phyloP scores from a whole-genome alignment of 2,797 vertebrate genomes.

The Premnoplex brunnescens region DNA sequence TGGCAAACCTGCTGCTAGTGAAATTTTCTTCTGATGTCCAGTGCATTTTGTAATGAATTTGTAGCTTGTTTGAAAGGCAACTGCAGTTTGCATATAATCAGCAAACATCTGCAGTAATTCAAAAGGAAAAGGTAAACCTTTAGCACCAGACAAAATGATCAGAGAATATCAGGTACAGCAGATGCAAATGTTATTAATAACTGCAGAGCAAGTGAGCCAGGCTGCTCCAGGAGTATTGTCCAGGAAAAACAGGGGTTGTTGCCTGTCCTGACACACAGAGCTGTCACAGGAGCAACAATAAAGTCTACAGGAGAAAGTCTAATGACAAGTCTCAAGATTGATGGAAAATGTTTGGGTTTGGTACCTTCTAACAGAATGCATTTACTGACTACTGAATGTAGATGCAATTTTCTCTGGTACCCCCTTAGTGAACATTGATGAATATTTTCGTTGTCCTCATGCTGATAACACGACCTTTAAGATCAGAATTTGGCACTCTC shows the following conservation, averaged over 20 bases:
- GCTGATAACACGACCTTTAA: background rate
- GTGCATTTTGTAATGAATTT: background rate
- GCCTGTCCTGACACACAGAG: background rate
- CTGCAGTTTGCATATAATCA: background rate
- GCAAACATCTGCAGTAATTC: background rate
- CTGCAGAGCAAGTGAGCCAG: background rate
- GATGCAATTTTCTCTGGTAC: background rate
- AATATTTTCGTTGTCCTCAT: accelerated
- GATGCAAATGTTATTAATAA: background rate
- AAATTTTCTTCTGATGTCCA: slow-evolving; percentile 9
- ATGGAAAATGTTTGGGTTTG: background rate
- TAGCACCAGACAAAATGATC: background rate
- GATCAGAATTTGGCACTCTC: background rate
- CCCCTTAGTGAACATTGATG: background rate
- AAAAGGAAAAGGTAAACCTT: background rate
- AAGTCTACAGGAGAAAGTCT: background rate
- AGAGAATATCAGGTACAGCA: background rate
- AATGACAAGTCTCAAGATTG: background rate
- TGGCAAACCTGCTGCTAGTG: background rate
- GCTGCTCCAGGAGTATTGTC: background rate
- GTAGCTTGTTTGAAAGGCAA: background rate
- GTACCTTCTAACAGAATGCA: background rate
- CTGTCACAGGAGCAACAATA: background rate
- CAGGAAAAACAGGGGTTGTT: background rate
- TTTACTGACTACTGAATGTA: background rate